These are phyloP conservation scores for Oryzias javanicus DNA, from an alignment of 2,113 vertebrate species.

Conservation along the genomic window DNA sequence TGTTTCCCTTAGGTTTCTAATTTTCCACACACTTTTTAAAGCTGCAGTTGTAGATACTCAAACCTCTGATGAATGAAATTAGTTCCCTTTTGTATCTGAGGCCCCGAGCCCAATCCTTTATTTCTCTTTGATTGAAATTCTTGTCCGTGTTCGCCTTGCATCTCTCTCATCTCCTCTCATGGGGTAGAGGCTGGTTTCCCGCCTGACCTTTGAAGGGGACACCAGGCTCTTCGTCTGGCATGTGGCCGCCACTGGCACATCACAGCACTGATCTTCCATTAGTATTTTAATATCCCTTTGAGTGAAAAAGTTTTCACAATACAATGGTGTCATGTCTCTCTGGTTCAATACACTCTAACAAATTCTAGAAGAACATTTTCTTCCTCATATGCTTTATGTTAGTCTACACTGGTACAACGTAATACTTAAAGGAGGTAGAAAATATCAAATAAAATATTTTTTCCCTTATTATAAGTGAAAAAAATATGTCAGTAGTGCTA, in stretches of 20 bases:
- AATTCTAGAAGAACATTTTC: conserved; percentile 27
- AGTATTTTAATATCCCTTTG: conserved; percentile 61
- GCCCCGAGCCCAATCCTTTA: conserved; percentile 33
- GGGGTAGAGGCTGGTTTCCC: conserved; percentile 31
- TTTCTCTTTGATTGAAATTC: conserved; percentile 57
- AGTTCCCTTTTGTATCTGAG: conserved; percentile 41
- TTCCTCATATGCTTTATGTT: conserved; percentile 28
- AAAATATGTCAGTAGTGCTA: too few species aligned
- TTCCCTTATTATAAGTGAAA: not conserved
- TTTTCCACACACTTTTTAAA: conserved; percentile 35
- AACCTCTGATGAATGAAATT: conserved; percentile 48
- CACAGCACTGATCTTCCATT: conserved; percentile 61
- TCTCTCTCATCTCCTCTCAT: conserved; percentile 54
- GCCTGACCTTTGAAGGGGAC: conserved; percentile 61
- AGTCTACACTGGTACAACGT: conserved; percentile 9
- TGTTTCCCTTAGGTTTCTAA: conserved; percentile 31
- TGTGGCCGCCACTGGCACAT: conserved; percentile 51
- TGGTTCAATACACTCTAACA: conserved; percentile 51
- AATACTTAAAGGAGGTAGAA: too few species aligned
- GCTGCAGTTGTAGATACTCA: conserved; percentile 32
- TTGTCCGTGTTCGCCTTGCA: conserved; percentile 41
- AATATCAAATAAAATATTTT: not conserved
- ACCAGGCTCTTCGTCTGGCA: conserved; percentile 55
- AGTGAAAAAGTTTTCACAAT: conserved; percentile 59
- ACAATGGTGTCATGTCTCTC: conserved; percentile 36